phyloP scores from a whole-genome alignment of 2,888 invertebrate genomes.

The Clitarchus hookeri region DNA sequence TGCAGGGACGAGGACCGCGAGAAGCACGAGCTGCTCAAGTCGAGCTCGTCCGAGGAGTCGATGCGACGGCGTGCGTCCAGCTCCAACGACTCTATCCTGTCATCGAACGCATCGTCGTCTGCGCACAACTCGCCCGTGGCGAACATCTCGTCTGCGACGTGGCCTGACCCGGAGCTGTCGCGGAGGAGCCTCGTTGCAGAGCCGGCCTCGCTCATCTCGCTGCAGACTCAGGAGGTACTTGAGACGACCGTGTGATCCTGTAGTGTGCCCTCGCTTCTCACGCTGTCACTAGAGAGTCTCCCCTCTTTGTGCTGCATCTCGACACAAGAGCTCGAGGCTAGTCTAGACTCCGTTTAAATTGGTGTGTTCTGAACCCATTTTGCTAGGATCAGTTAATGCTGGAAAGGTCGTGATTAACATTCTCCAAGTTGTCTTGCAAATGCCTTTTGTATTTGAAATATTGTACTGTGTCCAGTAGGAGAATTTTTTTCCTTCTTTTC shows the following conservation, averaged over 20 bases:
- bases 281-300: not conserved
- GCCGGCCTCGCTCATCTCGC: conserved; percentile 35
- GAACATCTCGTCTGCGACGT: conserved; percentile 35
- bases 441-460: too few relatives aligned
- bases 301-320: too few relatives aligned
- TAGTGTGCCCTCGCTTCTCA: conserved; percentile 38
- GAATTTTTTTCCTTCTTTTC: too few relatives aligned
- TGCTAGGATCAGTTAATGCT: too few relatives aligned
- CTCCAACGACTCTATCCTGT: conserved; percentile 63
- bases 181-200: conserved; percentile 34
- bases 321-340: too few relatives aligned
- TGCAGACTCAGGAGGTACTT: conserved; percentile 61
- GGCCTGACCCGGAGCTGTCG: conserved; percentile 38
- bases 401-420: too few relatives aligned
- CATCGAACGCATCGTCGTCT: conserved; percentile 55
- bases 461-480: too few relatives aligned
- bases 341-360: too few relatives aligned
- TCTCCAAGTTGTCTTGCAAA: too few relatives aligned
- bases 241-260: conserved; percentile 68
- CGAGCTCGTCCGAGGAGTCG: conserved; percentile 61
- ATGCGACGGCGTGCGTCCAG: conserved; percentile 64
- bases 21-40: conserved; percentile 62
- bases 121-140: conserved; percentile 50
- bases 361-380: too few relatives aligned
- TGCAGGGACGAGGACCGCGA: conserved; percentile 68